phyloP scores from a whole-genome alignment of 2,797 vertebrate genomes.

The Pterois miles region DNA sequence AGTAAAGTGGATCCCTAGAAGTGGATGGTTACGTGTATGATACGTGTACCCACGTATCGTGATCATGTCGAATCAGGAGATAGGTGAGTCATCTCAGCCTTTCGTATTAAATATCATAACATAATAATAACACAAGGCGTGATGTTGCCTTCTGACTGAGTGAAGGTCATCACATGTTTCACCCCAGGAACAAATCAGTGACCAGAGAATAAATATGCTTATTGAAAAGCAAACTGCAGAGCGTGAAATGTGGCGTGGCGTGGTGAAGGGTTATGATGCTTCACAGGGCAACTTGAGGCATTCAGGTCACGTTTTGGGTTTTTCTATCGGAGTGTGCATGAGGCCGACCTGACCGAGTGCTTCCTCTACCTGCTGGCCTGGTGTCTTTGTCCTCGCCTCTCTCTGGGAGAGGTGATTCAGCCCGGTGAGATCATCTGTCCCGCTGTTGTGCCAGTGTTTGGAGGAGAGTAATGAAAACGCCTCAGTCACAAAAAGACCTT shows the following conservation, averaged over 20 bases:
- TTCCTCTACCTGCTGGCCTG: conserved; percentile 5
- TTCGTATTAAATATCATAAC: not conserved
- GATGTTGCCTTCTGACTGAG: not conserved
- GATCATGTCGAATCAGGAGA: no score
- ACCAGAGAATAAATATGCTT: conserved; percentile 22
- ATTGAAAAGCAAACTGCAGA: conserved; percentile 22
- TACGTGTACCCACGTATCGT: no score
- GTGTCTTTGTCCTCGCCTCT: conserved; percentile 11
- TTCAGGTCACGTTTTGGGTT: not conserved
- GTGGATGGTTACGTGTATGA: no score
- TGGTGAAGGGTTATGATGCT: not conserved
- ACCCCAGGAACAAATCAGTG: conserved; percentile 2
- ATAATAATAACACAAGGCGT: not conserved
- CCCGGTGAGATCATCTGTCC: conserved; percentile 24
- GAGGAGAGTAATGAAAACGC: conserved; percentile 20
- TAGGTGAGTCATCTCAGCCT: no score
- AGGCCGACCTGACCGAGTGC: not conserved
- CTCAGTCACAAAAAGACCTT: conserved; percentile 3
- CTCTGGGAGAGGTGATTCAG: conserved; percentile 5
- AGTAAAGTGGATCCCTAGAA: no score
- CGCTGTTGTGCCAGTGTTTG: not conserved
- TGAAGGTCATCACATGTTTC: conserved; percentile 30
- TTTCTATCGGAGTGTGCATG: not conserved
- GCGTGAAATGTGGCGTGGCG: conserved; percentile 10
- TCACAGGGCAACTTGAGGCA: conserved; percentile 9